These are phyloP conservation scores for Himantopus leucocephalus DNA, from an alignment of 2,113 vertebrate species.

Conservation along the genomic window DNA sequence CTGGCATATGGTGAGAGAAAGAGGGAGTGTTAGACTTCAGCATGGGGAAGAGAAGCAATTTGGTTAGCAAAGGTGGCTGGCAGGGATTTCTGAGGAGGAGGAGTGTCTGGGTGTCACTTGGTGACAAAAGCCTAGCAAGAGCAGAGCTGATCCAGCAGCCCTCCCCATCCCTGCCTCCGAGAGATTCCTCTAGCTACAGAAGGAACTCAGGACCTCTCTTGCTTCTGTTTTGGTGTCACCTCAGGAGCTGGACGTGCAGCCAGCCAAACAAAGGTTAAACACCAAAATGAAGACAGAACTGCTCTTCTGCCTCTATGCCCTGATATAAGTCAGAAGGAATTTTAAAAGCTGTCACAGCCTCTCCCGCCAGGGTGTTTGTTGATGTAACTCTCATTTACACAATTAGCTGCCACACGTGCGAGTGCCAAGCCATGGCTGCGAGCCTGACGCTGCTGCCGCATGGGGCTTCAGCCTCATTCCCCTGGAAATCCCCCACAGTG, in stretches of 20 bases:
- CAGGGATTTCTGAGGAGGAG: background rate
- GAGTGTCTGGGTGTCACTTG: background rate
- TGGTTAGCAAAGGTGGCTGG: background rate
- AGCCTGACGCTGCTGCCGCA: accelerated
- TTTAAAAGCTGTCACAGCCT: background rate
- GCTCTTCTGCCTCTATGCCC: background rate
- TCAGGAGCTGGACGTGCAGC: background rate
- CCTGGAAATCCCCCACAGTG: background rate
- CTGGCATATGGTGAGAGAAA: background rate
- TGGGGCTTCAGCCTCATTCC: background rate
- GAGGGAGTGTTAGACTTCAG: background rate
- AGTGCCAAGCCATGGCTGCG: background rate
- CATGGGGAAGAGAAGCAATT: background rate
- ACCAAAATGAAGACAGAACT: background rate
- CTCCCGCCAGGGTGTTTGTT: background rate
- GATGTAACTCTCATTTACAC: background rate
- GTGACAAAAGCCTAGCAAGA: background rate
- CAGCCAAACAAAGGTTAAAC: conserved; percentile 3
- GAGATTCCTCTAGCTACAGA: background rate
- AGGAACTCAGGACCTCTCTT: background rate
- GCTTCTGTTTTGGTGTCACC: background rate
- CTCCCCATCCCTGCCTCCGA: background rate
- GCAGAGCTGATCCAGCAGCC: background rate
- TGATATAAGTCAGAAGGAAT: conserved; percentile 23
- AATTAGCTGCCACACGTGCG: background rate